Conservation (phyloP, 2,797 vertebrate genomes). For the Tragopan temminckii region DNA sequence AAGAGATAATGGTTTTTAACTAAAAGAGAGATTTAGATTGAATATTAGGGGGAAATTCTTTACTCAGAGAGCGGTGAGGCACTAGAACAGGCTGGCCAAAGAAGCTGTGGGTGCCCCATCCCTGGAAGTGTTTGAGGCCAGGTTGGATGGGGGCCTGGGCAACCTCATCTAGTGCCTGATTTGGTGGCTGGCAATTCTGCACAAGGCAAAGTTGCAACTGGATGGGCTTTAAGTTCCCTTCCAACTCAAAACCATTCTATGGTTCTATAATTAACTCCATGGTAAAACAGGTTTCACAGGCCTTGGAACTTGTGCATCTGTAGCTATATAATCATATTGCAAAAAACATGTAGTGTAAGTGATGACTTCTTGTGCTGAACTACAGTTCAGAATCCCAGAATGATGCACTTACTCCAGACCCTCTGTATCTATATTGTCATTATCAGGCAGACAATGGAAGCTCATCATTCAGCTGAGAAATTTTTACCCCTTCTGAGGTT, state of each 20-base stretch:
- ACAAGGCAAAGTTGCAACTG: too few species aligned
- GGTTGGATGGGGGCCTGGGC: too few species aligned
- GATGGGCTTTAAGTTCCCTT: too few species aligned
- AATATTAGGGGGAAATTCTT: too few species aligned
- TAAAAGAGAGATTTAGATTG: too few species aligned
- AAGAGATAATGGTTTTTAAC: too few species aligned
- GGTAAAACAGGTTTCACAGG: neutral
- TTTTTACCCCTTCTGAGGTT: neutral
- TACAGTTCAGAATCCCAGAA: neutral
- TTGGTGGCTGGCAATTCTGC: too few species aligned
- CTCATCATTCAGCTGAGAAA: neutral
- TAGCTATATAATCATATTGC: neutral
- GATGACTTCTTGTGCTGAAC: neutral
- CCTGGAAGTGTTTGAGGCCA: too few species aligned
- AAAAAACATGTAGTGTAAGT: neutral
- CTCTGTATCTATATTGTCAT: neutral
- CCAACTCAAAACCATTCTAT: neutral
- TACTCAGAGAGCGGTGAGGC: too few species aligned
- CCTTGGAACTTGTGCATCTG: neutral
- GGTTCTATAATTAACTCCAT: neutral
- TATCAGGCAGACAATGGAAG: neutral
- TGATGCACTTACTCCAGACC: neutral
- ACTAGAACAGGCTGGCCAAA: too few species aligned
- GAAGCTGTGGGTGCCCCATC: too few species aligned
- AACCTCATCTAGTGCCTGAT: too few species aligned